Evolutionary conservation across 2,797 vertebrate species (phyloP).

Genomic region (Phataginus tricuspis): DNA sequence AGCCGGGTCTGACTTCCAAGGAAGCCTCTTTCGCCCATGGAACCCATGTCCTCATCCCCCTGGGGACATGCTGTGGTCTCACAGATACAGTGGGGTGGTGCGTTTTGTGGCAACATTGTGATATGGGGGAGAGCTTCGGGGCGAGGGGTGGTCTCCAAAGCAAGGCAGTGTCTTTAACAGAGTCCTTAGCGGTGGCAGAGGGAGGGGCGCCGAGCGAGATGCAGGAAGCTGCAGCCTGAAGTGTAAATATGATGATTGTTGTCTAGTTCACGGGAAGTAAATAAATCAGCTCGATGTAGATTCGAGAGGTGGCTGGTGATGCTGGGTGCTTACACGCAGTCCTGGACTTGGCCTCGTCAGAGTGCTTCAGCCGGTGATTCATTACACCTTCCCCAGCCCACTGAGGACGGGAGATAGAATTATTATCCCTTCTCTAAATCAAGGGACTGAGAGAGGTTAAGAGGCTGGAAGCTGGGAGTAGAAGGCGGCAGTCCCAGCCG

Average conservation of each 20-base stretch:
- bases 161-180: not conserved
- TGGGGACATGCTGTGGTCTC: constrained; percentile 58
- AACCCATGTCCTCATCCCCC: constrained; percentile 76
- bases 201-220: not conserved
- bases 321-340: constrained; percentile 56
- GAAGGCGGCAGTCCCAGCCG: not conserved
- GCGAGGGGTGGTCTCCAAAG: constrained; percentile 55
- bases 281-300: constrained; percentile 77
- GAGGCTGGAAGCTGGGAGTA: constrained; percentile 63
- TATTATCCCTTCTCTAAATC: constrained; percentile 32
- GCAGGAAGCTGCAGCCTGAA: constrained; percentile 29
- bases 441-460: constrained; percentile 55
- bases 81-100: constrained; percentile 42
- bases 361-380: constrained; percentile 59
- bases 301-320: constrained; percentile 58
- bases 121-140: constrained; percentile 73
- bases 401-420: constrained; percentile 42
- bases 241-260: constrained; percentile 78
- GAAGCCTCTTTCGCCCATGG: constrained; percentile 60
- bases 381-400: constrained; percentile 39
- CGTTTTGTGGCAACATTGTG: constrained; percentile 70
- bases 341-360: constrained; percentile 55
- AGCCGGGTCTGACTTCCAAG: constrained; percentile 75
- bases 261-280: constrained; percentile 78
- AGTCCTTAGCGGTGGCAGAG: not conserved